A percentile compares a stretch with the other conserved stretches of the same genome.
Evolutionary conservation across 2,113 vertebrate genomes (phyloP).

Genomic region (Gobius niger): DNA sequence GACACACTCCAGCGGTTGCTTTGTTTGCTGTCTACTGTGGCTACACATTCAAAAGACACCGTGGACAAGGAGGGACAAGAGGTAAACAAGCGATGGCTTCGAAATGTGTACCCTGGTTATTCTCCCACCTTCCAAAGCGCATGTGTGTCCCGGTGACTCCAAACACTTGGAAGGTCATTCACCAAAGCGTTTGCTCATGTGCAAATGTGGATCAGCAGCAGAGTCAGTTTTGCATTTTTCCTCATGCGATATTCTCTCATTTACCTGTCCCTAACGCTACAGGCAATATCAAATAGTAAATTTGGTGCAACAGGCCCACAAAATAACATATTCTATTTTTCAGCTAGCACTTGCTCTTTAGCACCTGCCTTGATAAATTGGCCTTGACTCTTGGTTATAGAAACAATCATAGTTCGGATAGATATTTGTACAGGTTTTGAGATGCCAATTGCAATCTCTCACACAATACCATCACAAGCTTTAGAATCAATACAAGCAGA

Average conservation of each 20-base stretch:
- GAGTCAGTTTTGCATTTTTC: too few relatives aligned
- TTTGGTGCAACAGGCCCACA: too few relatives aligned
- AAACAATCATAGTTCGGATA: not conserved
- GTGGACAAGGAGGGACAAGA: constrained; percentile 82
- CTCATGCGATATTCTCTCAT: too few relatives aligned
- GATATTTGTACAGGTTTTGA: not conserved
- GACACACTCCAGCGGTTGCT: constrained; percentile 94
- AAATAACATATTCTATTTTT: too few relatives aligned
- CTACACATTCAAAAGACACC: constrained; percentile 84
- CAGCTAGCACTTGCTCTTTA: too few relatives aligned
- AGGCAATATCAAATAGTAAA: too few relatives aligned
- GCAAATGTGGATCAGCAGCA: too few relatives aligned
- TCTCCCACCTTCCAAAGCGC: not conserved
- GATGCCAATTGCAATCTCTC: not conserved
- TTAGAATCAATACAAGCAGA: not conserved
- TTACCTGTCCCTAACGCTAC: too few relatives aligned
- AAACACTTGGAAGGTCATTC: not conserved
- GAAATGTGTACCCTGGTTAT: not conserved
- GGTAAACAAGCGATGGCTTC: constrained; percentile 64
- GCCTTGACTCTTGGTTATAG: too few relatives aligned
- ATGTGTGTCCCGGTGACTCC: too few relatives aligned
- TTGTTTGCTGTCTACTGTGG: constrained; percentile 90
- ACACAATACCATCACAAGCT: not conserved
- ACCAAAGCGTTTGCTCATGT: too few relatives aligned
- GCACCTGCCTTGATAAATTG: too few relatives aligned